phyloP scores from a whole-genome alignment of 2,113 vertebrate genomes.

The Peromyscus leucopus region DNA sequence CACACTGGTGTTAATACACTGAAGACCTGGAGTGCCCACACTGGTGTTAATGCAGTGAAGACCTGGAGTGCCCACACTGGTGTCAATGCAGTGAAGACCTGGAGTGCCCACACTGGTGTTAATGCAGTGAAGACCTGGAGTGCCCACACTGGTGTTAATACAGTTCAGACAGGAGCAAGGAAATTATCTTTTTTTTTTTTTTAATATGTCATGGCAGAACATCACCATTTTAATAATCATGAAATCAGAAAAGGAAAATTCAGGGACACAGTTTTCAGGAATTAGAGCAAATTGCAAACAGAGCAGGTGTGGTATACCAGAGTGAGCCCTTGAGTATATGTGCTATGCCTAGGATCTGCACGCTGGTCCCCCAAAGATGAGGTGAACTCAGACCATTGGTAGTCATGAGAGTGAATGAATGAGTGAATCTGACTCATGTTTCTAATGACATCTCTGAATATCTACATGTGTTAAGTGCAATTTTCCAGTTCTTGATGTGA shows the following conservation, averaged over 20 bases:
- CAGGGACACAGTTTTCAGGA: not conserved
- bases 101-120: no score
- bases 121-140: no score
- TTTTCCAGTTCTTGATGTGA: not conserved
- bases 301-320: fast-evolving
- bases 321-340: not conserved
- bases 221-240: not conserved
- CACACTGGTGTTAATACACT: no score
- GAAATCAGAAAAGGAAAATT: not conserved
- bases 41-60: no score
- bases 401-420: not conserved
- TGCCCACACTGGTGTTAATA: no score
- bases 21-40: no score
- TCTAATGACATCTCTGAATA: not conserved
- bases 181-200: not conserved
- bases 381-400: not conserved
- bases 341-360: not conserved
- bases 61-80: no score
- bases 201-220: no score
- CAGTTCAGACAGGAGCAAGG: not conserved
- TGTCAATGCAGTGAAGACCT: no score
- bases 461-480: not conserved
- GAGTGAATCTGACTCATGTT: not conserved
- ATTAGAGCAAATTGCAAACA: not conserved
- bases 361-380: not conserved